phyloP scores from a whole-genome alignment of 2,113 vertebrate species.

The Peucedramus taeniatus region DNA sequence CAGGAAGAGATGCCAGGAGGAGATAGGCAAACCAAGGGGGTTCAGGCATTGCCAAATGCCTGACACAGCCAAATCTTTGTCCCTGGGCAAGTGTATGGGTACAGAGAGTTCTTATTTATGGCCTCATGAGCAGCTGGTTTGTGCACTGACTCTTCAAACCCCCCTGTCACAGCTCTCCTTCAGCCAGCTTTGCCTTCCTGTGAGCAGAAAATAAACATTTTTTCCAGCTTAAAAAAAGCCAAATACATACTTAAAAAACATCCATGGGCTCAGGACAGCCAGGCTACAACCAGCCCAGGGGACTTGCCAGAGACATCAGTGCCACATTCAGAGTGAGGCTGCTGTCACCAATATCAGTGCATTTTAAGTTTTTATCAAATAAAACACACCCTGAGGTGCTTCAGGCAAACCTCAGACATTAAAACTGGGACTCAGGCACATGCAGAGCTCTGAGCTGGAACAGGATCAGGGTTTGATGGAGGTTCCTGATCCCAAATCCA shows the following conservation, averaged over 20 bases:
- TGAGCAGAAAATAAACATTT: background rate
- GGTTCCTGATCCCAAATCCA: background rate
- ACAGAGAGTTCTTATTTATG: background rate
- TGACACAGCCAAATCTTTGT: background rate
- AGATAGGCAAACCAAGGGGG: background rate
- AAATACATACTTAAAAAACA: background rate
- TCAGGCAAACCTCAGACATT: background rate
- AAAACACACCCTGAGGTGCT: background rate
- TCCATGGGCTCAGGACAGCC: background rate
- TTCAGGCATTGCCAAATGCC: background rate
- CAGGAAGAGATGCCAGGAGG: background rate
- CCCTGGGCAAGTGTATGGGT: background rate
- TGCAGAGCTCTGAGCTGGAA: fast-evolving
- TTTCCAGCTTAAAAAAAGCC: background rate
- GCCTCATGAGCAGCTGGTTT: background rate
- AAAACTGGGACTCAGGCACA: background rate
- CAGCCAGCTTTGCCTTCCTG: background rate
- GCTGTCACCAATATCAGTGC: background rate
- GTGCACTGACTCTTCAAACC: background rate
- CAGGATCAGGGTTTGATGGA: background rate
- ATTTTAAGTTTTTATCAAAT: background rate
- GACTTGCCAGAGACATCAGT: background rate
- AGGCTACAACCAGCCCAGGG: background rate
- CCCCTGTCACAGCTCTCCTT: background rate
- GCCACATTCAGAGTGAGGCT: fast-evolving